phyloP scores from a whole-genome alignment of 2,797 vertebrate genomes.

The Xenentodon cancila region DNA sequence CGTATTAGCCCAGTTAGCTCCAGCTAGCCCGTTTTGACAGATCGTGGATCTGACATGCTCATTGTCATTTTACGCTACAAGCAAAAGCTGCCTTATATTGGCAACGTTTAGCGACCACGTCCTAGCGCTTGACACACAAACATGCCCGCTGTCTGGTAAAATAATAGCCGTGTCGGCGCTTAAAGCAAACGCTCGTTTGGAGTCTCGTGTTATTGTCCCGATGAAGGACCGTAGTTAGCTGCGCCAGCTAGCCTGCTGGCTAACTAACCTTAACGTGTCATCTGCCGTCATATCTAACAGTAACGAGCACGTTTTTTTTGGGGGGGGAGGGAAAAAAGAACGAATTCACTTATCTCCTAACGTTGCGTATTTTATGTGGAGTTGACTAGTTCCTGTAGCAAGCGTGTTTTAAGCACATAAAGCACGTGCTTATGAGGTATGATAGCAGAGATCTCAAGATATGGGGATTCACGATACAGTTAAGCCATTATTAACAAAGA shows the following conservation, averaged over 20 bases:
- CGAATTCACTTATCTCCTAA: no score
- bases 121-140: not conserved
- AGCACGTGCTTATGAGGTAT: constrained; percentile 66
- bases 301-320: not conserved
- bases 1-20: constrained; percentile 71
- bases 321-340: accelerated
- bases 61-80: constrained; percentile 71
- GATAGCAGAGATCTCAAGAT: constrained; percentile 23
- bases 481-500: constrained; percentile 4
- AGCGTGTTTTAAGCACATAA: constrained; percentile 32
- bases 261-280: constrained; percentile 56
- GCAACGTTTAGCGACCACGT: not conserved
- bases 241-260: constrained; percentile 17
- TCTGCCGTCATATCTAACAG: constrained; percentile 44
- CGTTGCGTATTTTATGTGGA: not conserved
- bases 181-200: not conserved
- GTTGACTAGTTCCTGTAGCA: not conserved
- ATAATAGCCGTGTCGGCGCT: not conserved
- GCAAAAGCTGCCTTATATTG: constrained; percentile 29
- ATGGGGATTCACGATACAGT: not conserved
- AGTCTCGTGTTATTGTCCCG: constrained; percentile 65
- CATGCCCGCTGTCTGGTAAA: not conserved
- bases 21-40: constrained; percentile 79
- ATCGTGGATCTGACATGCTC: constrained; percentile 74
- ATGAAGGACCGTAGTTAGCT: constrained; percentile 40